Conservation (phyloP, 1,140 invertebrate species). For the Sarcophaga bullata region DNA sequence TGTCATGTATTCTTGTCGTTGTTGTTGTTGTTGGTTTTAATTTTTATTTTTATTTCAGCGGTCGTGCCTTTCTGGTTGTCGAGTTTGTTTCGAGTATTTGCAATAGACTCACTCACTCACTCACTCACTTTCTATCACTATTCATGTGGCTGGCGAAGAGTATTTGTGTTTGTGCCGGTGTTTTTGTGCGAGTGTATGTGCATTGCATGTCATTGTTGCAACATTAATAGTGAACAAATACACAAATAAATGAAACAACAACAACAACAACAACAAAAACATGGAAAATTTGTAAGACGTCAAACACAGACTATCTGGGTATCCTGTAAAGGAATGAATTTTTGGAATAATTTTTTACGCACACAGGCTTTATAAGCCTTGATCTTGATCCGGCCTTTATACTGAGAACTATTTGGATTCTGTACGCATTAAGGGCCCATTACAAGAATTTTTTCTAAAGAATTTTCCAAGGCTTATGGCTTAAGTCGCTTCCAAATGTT, state of each 20-base stretch:
- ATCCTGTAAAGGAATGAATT: too few relatives aligned
- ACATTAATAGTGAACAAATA: background rate
- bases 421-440: too few relatives aligned
- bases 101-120: background rate
- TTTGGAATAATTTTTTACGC: too few relatives aligned
- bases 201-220: constrained; percentile 6
- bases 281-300: background rate
- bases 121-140: background rate
- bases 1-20: background rate
- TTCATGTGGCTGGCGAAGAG: background rate
- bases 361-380: too few relatives aligned
- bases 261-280: too few relatives aligned
- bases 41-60: background rate
- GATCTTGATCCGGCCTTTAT: too few relatives aligned
- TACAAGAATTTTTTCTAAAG: too few relatives aligned
- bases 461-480: too few relatives aligned
- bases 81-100: background rate
- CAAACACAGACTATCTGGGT: background rate
- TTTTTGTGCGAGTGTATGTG: too few relatives aligned
- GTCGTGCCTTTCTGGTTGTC: background rate
- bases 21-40: background rate
- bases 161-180: too few relatives aligned
- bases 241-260: background rate
- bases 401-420: too few relatives aligned
- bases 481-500: too few relatives aligned